Evolutionary conservation across 2,888 invertebrate species (phyloP).

Genomic region (Amblyteles armatorius): DNA sequence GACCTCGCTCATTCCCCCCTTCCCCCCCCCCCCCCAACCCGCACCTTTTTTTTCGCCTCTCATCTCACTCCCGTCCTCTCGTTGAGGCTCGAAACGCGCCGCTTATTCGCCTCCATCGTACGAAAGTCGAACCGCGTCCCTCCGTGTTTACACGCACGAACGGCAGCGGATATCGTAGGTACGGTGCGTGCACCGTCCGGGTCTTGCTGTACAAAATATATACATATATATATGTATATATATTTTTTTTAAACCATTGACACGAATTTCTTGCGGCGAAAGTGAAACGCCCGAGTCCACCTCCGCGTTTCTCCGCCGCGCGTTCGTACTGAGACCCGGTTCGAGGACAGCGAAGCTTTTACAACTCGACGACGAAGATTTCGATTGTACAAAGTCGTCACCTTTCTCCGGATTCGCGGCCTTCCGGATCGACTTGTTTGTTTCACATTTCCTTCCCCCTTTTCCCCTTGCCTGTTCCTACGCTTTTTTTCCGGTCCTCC

Average conservation of each 20-base stretch:
- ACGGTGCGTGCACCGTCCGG: background rate
- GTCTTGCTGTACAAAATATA: constrained; percentile 24
- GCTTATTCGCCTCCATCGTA: constrained; percentile 26
- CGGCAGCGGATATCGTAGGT: constrained; percentile 7
- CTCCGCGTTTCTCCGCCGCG: background rate
- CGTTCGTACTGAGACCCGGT: background rate
- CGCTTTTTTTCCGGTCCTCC: background rate
- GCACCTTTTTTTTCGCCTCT: constrained; percentile 29
- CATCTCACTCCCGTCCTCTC: constrained; percentile 30
- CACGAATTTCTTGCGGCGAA: constrained; percentile 58
- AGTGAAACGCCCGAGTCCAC: constrained; percentile 49
- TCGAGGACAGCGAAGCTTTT: background rate
- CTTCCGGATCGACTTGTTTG: constrained; percentile 44
- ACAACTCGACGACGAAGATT: constrained; percentile 49
- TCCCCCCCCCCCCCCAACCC: background rate
- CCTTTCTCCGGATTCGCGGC: constrained; percentile 64
- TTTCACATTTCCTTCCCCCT: constrained; percentile 49
- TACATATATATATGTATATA: background rate
- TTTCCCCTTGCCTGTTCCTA: background rate
- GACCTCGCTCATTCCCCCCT: constrained; percentile 54
- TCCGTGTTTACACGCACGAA: constrained; percentile 22
- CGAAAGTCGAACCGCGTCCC: constrained; percentile 2
- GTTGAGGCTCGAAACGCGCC: constrained; percentile 22
- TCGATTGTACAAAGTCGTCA: constrained; percentile 61
- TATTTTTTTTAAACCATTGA: constrained; percentile 22